These are phyloP conservation scores for Thaleichthys pacificus DNA, from an alignment of 2,797 vertebrate species.

Conservation along the genomic window DNA sequence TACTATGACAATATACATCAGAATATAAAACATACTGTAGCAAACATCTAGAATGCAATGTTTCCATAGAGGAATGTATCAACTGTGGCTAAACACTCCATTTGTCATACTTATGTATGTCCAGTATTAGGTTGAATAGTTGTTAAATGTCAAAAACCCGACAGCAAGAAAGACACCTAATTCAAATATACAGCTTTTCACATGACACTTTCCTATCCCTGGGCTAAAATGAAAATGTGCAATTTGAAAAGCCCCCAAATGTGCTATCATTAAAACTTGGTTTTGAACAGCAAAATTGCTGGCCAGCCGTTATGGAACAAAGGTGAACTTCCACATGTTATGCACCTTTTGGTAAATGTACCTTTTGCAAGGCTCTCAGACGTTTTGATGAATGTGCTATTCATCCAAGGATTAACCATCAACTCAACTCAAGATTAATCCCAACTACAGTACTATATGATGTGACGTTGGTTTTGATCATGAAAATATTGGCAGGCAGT, in stretches of 20 bases:
- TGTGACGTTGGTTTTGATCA: conserved; percentile 22
- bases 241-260: conserved; percentile 36
- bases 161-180: conserved; percentile 20
- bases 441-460: conserved; percentile 48
- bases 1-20: conserved; percentile 34
- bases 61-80: conserved; percentile 36
- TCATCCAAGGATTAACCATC: conserved; percentile 36
- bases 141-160: conserved; percentile 28
- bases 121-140: conserved; percentile 32
- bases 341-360: conserved; percentile 35
- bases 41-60: conserved; percentile 22
- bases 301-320: not conserved
- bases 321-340: conserved; percentile 9
- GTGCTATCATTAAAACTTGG: not conserved
- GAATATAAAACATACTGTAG: conserved; percentile 5
- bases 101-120: conserved; percentile 32
- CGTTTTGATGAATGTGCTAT: conserved; percentile 28
- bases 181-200: conserved; percentile 29
- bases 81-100: conserved; percentile 25
- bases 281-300: conserved; percentile 14
- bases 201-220: conserved; percentile 24
- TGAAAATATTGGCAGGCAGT: conserved; percentile 46
- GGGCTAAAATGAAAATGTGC: conserved; percentile 7
- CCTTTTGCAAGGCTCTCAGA: conserved; percentile 31
- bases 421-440: conserved; percentile 41